Percentiles rank a stretch among this genome's conserved stretches.
Conservation (phyloP, 2,797 vertebrate genomes). For the Bradypodion ventrale region DNA sequence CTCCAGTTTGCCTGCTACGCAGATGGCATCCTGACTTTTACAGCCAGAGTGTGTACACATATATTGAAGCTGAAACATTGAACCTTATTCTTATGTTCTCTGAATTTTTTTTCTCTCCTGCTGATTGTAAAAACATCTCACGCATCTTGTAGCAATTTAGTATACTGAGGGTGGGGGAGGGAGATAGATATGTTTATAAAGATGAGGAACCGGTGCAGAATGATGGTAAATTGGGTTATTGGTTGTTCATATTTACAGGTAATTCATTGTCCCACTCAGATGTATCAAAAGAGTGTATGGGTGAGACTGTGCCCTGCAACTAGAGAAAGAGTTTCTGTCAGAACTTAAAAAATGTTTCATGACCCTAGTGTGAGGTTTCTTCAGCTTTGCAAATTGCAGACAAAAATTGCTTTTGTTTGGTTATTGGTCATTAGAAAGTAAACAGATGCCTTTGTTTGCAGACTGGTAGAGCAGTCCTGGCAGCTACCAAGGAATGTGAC, state of each 20-base stretch:
- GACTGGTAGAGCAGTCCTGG: too few species aligned
- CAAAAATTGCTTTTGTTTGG: too few species aligned
- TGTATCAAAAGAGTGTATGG: too few species aligned
- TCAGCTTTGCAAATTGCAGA: too few species aligned
- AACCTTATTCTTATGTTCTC: constrained; percentile 37
- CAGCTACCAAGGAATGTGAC: too few species aligned
- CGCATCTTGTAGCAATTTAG: constrained; percentile 10
- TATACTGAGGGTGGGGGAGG: neutral
- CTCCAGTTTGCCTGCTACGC: neutral
- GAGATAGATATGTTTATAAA: neutral
- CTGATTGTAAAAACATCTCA: neutral
- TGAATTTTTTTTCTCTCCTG: neutral
- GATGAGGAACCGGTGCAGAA: neutral
- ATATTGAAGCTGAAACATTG: neutral
- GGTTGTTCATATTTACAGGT: neutral
- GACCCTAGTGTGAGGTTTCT: too few species aligned
- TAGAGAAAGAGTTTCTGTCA: too few species aligned
- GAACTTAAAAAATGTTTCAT: too few species aligned
- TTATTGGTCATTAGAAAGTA: too few species aligned
- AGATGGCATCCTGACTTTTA: constrained; percentile 30
- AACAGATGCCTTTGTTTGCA: too few species aligned
- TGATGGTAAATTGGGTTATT: neutral
- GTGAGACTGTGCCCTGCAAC: too few species aligned
- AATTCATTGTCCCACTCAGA: neutral
- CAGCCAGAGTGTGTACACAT: neutral